Evolutionary conservation across 2,797 vertebrate genomes (phyloP).

Genomic region (Alcedo atthis): DNA sequence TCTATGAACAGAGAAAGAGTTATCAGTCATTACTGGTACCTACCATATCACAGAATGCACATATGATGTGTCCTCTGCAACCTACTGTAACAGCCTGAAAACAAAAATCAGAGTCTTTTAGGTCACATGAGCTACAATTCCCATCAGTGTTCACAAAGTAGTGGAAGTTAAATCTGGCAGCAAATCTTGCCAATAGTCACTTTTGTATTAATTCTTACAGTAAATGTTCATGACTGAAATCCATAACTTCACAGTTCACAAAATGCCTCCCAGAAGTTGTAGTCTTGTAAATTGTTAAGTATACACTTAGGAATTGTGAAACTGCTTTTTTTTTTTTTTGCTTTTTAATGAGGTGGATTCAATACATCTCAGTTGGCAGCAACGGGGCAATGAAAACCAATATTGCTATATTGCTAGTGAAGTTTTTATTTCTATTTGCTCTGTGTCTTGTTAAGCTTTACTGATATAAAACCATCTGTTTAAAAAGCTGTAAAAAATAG

Average conservation of each 20-base stretch:
- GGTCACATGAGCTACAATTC: not conserved
- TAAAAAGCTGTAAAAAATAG: slow-evolving; percentile 70
- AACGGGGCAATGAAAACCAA: slow-evolving; percentile 64
- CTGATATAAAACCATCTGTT: slow-evolving; percentile 74
- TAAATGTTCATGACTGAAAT: slow-evolving; percentile 27
- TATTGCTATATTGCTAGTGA: slow-evolving; percentile 63
- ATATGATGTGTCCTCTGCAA: not conserved
- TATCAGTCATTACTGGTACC: not conserved
- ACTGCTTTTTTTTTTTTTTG: slow-evolving; percentile 17
- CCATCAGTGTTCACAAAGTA: not conserved
- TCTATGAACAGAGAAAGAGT: not conserved
- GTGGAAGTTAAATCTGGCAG: not conserved
- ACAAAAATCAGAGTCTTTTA: not conserved
- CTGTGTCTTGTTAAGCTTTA: slow-evolving; percentile 69
- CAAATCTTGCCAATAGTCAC: not conserved
- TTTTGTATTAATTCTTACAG: slow-evolving; percentile 30
- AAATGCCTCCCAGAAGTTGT: slow-evolving; percentile 3
- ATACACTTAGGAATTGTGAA: slow-evolving; percentile 37
- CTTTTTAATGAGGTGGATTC: slow-evolving; percentile 32
- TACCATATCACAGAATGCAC: not conserved
- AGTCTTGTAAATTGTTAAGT: slow-evolving; percentile 36
- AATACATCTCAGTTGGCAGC: slow-evolving; percentile 62
- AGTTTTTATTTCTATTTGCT: slow-evolving; percentile 70
- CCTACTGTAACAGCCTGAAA: not conserved
- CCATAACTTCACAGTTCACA: not conserved